Evolutionary conservation across 2,888 invertebrate genomes (phyloP).

Genomic region (Spodoptera littoralis): DNA sequence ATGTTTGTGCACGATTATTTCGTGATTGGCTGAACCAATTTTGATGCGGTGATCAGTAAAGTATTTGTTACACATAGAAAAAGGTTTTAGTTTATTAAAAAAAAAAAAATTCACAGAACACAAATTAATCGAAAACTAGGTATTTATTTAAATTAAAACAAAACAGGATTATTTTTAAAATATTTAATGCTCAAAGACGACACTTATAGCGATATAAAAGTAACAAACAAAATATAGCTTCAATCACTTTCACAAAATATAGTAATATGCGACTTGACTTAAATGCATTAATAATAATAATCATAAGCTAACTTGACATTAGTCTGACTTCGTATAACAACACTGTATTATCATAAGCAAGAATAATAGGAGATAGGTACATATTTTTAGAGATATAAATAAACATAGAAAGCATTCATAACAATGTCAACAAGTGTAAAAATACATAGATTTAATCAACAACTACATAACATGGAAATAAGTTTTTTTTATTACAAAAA

Average conservation of each 20-base stretch:
- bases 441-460: constrained; percentile 47
- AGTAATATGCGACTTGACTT: constrained; percentile 17
- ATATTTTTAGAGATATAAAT: constrained; percentile 31
- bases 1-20: too few relatives aligned
- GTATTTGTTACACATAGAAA: too few relatives aligned
- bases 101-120: too few relatives aligned
- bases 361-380: constrained; percentile 49
- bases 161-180: background rate
- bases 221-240: constrained; percentile 37
- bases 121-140: too few relatives aligned
- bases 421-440: constrained; percentile 54
- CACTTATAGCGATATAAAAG: constrained; percentile 48
- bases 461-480: constrained; percentile 33
- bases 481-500: constrained; percentile 15
- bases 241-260: constrained; percentile 28
- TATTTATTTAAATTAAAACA: background rate
- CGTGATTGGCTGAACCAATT: too few relatives aligned
- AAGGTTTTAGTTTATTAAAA: too few relatives aligned
- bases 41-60: too few relatives aligned
- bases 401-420: constrained; percentile 40
- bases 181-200: constrained; percentile 50
- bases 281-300: constrained; percentile 35
- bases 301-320: constrained; percentile 35
- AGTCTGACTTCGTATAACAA: constrained; percentile 40
- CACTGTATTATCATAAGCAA: constrained; percentile 46